phyloP scores from a whole-genome alignment of 2,797 vertebrate species.

The Danio albolineatus region DNA sequence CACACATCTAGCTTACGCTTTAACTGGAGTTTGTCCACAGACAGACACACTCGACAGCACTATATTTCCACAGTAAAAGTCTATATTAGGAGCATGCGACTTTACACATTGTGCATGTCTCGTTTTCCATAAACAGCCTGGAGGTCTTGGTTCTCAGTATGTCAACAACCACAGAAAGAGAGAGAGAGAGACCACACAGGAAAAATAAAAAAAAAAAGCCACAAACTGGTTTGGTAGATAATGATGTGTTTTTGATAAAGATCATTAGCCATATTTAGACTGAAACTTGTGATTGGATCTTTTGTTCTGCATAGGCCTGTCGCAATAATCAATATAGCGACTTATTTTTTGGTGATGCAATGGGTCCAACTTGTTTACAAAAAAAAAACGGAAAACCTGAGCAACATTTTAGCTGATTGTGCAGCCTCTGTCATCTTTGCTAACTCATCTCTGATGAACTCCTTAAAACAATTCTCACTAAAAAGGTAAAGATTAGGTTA shows the following conservation, averaged over 20 bases:
- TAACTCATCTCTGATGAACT: too few relatives aligned
- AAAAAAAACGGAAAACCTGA: too few relatives aligned
- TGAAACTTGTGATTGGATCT: not conserved
- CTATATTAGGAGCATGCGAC: constrained; percentile 47
- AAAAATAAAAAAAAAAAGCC: not conserved
- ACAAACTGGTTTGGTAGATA: not conserved
- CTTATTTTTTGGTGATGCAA: too few relatives aligned
- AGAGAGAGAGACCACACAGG: constrained; percentile 15
- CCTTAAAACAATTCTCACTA: too few relatives aligned
- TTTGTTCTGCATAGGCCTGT: too few relatives aligned
- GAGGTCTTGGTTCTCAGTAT: constrained; percentile 18
- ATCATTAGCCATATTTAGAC: too few relatives aligned
- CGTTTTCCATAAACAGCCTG: constrained; percentile 48
- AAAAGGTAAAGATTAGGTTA: too few relatives aligned
- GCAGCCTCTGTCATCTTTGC: too few relatives aligned
- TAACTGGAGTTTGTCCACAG: not conserved
- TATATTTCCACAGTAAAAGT: constrained; percentile 38
- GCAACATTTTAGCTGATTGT: too few relatives aligned
- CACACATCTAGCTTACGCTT: constrained; percentile 6
- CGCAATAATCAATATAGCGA: too few relatives aligned
- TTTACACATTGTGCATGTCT: constrained; percentile 4
- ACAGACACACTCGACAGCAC: not conserved
- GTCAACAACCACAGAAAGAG: constrained; percentile 16
- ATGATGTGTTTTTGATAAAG: not conserved
- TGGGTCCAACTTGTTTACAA: too few relatives aligned